Conservation (phyloP, 1,140 invertebrate genomes). For the Brachionus manjavacas region DNA sequence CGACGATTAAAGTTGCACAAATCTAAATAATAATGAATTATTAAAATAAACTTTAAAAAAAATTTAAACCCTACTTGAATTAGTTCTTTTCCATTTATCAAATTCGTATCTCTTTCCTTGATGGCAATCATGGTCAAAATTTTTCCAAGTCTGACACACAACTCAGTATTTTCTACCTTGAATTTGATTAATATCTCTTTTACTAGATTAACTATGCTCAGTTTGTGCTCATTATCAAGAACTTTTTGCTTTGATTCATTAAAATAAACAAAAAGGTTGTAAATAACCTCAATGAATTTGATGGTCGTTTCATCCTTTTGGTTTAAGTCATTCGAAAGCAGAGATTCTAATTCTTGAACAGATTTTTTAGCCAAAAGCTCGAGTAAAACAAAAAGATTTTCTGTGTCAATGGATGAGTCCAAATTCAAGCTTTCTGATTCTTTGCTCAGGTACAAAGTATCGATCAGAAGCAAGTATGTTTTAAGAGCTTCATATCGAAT, state of each 20-base stretch:
- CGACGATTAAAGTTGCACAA: background rate
- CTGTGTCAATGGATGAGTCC: background rate
- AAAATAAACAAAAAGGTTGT: conserved; percentile 21
- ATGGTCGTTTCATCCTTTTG: background rate
- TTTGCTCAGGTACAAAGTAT: background rate
- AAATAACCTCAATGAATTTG: conserved; percentile 4
- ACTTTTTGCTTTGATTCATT: conserved; percentile 15
- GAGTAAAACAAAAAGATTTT: conserved; percentile 9
- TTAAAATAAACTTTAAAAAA: no score
- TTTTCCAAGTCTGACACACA: conserved; percentile 14
- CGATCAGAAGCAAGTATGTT: background rate
- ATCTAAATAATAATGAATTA: background rate
- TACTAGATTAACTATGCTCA: background rate
- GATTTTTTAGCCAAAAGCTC: background rate
- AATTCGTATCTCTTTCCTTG: background rate
- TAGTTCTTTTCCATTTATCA: background rate
- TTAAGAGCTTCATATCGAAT: conserved; percentile 32
- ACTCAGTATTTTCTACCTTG: background rate
- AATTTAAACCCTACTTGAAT: background rate
- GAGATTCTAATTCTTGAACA: background rate
- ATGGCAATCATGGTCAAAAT: background rate
- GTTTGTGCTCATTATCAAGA: background rate
- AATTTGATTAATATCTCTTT: conserved; percentile 28
- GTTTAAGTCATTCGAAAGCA: background rate
- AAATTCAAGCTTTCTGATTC: background rate